Evolutionary conservation across 2,888 invertebrate genomes (phyloP), one percentile per base, ranked within the genome.

Genomic region (Selenia dentaria): DNA sequence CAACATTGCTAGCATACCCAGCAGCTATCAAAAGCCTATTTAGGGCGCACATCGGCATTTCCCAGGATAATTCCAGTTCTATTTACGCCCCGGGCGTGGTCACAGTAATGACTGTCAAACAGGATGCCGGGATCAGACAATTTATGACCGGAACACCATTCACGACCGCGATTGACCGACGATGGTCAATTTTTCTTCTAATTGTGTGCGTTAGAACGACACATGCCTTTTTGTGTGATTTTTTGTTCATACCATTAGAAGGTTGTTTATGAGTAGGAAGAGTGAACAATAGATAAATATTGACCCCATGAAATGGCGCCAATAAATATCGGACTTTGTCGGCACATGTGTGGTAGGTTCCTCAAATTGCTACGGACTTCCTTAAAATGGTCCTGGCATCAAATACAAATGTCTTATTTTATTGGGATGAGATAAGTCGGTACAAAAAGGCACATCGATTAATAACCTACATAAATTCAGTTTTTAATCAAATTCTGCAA

Each of bases 141-240:
- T 85, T 86, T 86, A 87, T 61, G 78, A 78, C 85, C 86, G 86
- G 87, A 87, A 83, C 80, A 62, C 55, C 58, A 29, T 28, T 11
- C 37, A 29, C 27, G 31, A 25, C 38, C 33, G 26, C 31, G 37
- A 48, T 41, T 48, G 47, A 41, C 47, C 47, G 13, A 29, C 11
- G 6, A 35, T 3, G 35, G 45, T 39, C 39, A 20, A 9, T 25
- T 10, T 25, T 10, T 9, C 2, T 3, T 10, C 25, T 10, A 9
- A 45, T 33, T 14, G 22, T 28, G 13, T n/a, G 20, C 28, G 28
- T 37, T 28, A 25, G 13, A 8, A 22, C 28, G 34, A 34, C 46
- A 46, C 40, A 40, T 46, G 46, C 25, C 20, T 28, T 12, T 29
- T 40, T 46, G 40, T 46, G 9, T 20, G 32, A 26, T 40, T 45